Evolutionary conservation across 2,888 invertebrate genomes (phyloP), one percentile per base, ranked within the genome.

Genomic region (Craniophora ligustri): DNA sequence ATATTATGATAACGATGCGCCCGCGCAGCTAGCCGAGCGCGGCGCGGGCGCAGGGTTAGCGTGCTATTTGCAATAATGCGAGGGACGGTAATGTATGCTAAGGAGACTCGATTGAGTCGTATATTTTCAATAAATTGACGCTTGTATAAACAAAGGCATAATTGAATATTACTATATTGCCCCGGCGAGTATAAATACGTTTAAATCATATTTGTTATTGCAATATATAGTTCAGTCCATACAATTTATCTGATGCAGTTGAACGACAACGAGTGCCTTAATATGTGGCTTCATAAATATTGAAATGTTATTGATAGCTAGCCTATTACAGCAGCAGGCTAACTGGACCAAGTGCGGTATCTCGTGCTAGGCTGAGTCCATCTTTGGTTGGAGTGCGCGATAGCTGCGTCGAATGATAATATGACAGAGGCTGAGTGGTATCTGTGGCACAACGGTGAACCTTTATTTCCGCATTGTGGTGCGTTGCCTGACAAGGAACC

Each of bases 1-100:
- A 82, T 84, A 84, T 85, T 81, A 81, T 72, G 85, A 87, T 86
- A 87, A 84, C 76, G 80, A 80, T 71, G 79, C 76, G 75, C 78
- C 75, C 72, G 79, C 76, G 65, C 72, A 65, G 69, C 66, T 67
- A 63, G 44, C 72, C 59, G 47, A 53, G 48, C 53, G 51, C 50
- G 19, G 48, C 45, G 59, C 59, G 44, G 19, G 48, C 45, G 59
- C 59, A 44, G 65, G 63, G 66, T 71, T 72, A 67, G 67, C 63
- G 57, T 68, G 71, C 66, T 69, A 63, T 69, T 72, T 54, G 62
- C 65, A 67, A 57, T 62, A 60, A 67, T 51, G 65, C 67, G 69
- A 71, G 60, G 66, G 67, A 47, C 70, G 63, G 55, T 69, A 70
- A 77, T 72, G 51, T 55, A 57, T 50, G 56, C 58, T 59, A 61